phyloP scores from a whole-genome alignment of 1,140 invertebrate species.

The Andricus grossulariae region DNA sequence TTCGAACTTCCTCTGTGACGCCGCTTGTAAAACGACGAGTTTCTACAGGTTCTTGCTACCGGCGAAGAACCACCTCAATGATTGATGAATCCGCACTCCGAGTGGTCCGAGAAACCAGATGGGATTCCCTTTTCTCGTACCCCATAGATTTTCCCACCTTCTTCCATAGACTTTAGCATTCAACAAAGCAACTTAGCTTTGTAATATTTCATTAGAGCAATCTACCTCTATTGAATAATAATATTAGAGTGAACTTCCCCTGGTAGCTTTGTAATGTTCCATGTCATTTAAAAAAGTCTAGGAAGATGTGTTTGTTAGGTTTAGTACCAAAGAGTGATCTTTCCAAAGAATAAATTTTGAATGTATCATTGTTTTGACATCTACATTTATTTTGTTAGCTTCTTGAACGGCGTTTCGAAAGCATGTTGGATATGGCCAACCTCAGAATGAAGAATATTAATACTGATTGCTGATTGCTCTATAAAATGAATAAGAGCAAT shows the following conservation, averaged over 20 bases:
- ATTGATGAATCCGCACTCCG: constrained; percentile 68
- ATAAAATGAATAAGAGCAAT: too few species aligned
- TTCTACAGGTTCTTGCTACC: constrained; percentile 44
- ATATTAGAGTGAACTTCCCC: constrained; percentile 6
- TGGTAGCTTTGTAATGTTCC: constrained; percentile 42
- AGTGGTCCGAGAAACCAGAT: constrained; percentile 64
- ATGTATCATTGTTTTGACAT: constrained; percentile 26
- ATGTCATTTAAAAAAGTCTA: background rate
- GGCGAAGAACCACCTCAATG: constrained; percentile 51
- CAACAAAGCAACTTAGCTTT: background rate
- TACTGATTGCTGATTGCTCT: too few species aligned
- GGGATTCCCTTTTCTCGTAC: constrained; percentile 48
- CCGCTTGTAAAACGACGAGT: constrained; percentile 57
- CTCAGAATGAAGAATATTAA: too few species aligned
- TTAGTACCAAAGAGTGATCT: constrained; percentile 57
- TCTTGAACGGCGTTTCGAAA: constrained; percentile 5
- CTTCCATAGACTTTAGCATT: background rate
- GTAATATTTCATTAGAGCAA: background rate
- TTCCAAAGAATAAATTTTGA: constrained; percentile 40
- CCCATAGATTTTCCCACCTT: constrained; percentile 32
- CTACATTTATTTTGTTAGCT: background rate
- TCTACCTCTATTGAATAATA: background rate
- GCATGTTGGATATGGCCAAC: too few species aligned
- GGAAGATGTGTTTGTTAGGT: constrained; percentile 40
- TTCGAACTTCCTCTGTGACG: constrained; percentile 58